Conservation (phyloP, 2,797 vertebrate genomes). For the Anguilla marmorata region DNA sequence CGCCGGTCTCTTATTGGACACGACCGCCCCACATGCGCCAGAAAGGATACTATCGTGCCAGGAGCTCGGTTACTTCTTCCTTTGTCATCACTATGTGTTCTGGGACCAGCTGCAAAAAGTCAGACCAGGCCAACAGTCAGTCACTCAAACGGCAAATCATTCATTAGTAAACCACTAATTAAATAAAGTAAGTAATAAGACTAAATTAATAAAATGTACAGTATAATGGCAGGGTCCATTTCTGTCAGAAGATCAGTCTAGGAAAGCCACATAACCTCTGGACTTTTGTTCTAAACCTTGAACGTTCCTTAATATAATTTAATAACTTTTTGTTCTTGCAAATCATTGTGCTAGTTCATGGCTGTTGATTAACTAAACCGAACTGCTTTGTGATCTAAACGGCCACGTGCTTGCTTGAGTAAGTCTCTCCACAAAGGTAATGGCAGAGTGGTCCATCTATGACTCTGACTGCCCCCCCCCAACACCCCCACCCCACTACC, state of each 20-base stretch:
- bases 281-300: neutral
- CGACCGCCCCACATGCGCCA: neutral
- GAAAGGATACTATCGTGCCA: slow-evolving; percentile 96
- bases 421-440: neutral
- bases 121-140: neutral
- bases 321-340: neutral
- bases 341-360: neutral
- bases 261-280: neutral
- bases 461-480: no score
- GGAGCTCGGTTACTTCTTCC: slow-evolving; percentile 90
- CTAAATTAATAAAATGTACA: neutral
- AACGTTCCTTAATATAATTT: neutral
- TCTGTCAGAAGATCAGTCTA: neutral
- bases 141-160: neutral
- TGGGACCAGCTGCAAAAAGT: slow-evolving; percentile 82
- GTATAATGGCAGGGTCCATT: neutral
- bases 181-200: neutral
- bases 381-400: no score
- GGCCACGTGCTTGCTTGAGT: neutral
- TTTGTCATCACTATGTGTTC: slow-evolving; percentile 98
- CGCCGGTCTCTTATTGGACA: neutral
- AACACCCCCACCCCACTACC: no score
- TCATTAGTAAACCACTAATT: neutral
- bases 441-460: no score
- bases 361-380: no score